These are phyloP conservation scores for Hypselothyrea guttata DNA, from an alignment of 2,888 invertebrate species.

Conservation along the genomic window DNA sequence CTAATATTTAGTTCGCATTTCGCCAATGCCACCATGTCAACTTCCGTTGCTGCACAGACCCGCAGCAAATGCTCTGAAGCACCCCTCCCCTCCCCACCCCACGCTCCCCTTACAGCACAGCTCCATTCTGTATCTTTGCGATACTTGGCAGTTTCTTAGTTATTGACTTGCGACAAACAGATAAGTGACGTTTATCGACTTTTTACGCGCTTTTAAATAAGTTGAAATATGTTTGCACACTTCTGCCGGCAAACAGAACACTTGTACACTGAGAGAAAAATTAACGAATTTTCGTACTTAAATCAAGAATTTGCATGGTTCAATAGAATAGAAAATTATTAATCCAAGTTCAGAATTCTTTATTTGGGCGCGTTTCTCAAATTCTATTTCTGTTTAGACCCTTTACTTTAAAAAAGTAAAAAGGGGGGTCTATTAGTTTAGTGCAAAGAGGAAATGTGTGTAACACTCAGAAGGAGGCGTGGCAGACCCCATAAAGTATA, in stretches of 20 bases:
- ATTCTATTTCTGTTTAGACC: constrained; percentile 28
- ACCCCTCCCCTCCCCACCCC: background rate
- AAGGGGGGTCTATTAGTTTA: no score
- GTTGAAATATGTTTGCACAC: constrained; percentile 71
- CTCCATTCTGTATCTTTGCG: background rate
- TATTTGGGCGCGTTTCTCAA: no score
- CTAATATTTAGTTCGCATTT: constrained; percentile 43
- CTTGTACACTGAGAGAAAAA: no score
- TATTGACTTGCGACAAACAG: constrained; percentile 68
- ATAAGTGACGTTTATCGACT: constrained; percentile 78
- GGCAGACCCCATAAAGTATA: no score
- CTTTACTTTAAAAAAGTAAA: no score
- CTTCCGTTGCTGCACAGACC: constrained; percentile 43
- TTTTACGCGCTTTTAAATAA: constrained; percentile 76
- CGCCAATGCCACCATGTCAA: constrained; percentile 21
- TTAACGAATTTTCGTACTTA: no score
- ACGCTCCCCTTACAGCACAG: no score
- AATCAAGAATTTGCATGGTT: no score
- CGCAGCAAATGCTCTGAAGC: constrained; percentile 22
- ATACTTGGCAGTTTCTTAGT: constrained; percentile 22
- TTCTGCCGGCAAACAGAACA: constrained; percentile 53
- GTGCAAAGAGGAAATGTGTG: no score
- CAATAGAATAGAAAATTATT: no score
- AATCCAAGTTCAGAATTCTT: no score
- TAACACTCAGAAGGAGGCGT: no score